A percentile compares a stretch with the other conserved stretches of the same genome.
These are phyloP conservation scores for Diogma glabrata DNA, from an alignment of 2,888 invertebrate genomes.

Conservation along the genomic window DNA sequence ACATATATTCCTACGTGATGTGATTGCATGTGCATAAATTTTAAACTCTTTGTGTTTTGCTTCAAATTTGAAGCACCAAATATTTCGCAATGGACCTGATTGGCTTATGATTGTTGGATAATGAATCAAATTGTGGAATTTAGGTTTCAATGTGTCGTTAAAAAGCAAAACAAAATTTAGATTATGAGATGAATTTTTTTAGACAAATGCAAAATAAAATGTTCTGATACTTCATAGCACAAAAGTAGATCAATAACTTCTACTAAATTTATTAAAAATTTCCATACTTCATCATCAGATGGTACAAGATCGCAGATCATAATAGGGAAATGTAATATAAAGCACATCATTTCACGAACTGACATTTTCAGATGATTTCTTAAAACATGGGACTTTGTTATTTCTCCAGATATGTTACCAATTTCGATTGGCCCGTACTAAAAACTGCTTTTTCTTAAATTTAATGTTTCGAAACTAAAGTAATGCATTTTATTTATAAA, in stretches of 20 bases:
- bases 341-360: constrained; percentile 23
- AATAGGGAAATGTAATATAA: constrained; percentile 20
- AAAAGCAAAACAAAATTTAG: constrained; percentile 16
- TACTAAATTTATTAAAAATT: constrained; percentile 19
- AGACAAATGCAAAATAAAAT: constrained; percentile 14
- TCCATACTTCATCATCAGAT: constrained; percentile 21
- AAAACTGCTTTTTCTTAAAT: constrained; percentile 8
- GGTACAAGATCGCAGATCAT: constrained; percentile 23
- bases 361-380: constrained; percentile 16
- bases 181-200: constrained; percentile 15
- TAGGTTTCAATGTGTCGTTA: constrained; percentile 22
- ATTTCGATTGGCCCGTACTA: constrained; percentile 11
- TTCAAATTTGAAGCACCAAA: constrained; percentile 22
- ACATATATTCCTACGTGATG: constrained; percentile 23
- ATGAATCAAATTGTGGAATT: constrained; percentile 21
- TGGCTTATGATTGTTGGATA: constrained; percentile 20
- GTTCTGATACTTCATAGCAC: constrained; percentile 11
- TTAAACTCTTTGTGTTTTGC: constrained; percentile 21
- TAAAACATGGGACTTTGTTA: neutral
- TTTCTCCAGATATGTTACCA: constrained; percentile 11
- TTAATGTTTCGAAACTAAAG: constrained; percentile 8
- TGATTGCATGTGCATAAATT: constrained; percentile 21
- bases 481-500: constrained; percentile 10
- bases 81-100: constrained; percentile 19
- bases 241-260: constrained; percentile 21